Conservation (phyloP, 2,888 invertebrate genomes). For the Mactromeris polynyma region DNA sequence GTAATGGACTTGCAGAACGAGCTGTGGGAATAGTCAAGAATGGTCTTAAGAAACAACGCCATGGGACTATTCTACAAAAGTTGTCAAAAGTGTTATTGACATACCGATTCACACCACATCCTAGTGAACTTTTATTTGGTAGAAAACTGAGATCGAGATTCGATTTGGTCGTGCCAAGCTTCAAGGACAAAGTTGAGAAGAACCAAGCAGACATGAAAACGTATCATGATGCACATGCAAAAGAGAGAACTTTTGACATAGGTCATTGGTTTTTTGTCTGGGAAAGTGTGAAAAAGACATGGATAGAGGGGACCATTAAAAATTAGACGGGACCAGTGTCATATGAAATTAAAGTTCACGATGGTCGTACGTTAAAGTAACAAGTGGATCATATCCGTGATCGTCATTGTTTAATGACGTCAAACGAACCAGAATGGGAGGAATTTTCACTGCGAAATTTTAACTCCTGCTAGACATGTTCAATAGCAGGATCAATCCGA, state of each 20-base stretch:
- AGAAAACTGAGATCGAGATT: slow-evolving; percentile 70
- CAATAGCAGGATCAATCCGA: no score
- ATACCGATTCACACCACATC: background rate
- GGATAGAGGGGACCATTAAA: no score
- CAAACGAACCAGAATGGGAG: no score
- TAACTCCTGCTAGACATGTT: no score
- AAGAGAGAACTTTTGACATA: slow-evolving; percentile 68
- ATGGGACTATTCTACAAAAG: background rate
- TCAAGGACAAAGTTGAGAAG: slow-evolving; percentile 51
- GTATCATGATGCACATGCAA: slow-evolving; percentile 70
- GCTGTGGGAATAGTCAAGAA: slow-evolving; percentile 59
- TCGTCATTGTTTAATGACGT: no score
- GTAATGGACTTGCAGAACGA: slow-evolving; percentile 63
- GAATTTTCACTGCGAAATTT: no score
- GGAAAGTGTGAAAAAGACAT: no score
- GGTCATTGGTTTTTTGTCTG: no score
- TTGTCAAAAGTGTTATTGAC: background rate
- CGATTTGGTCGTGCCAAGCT: slow-evolving; percentile 72
- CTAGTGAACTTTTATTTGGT: slow-evolving; percentile 3
- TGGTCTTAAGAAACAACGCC: slow-evolving; percentile 27
- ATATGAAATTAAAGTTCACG: no score
- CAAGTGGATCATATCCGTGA: no score
- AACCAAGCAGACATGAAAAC: background rate
- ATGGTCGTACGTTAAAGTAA: no score
- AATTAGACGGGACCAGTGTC: no score